A percentile compares a stretch with the other conserved stretches of the same genome.
These are phyloP conservation scores for Pandion haliaetus DNA, from an alignment of 2,113 vertebrate genomes.

Conservation along the genomic window DNA sequence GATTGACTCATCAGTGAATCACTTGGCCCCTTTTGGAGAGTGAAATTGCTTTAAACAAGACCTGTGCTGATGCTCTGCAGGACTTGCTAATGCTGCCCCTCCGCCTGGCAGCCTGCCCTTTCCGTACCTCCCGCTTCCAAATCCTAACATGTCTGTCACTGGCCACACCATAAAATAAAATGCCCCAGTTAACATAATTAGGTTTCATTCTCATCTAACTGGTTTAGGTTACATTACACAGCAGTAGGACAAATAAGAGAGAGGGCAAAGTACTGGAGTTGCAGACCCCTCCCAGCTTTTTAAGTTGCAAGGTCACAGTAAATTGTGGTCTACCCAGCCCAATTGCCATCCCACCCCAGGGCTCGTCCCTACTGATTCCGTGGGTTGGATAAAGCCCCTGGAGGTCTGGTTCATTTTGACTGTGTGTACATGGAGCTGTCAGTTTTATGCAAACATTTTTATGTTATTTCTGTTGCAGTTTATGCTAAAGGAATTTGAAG, in stretches of 20 bases:
- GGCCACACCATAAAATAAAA: background rate
- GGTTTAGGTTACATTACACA: background rate
- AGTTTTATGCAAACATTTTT: slow-evolving; percentile 57
- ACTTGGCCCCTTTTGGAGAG: background rate
- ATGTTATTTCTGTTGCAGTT: slow-evolving; percentile 82
- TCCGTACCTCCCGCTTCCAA: background rate
- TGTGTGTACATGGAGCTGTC: slow-evolving; percentile 63
- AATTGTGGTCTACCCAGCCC: background rate
- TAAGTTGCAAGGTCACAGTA: background rate
- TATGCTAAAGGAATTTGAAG: slow-evolving; percentile 98
- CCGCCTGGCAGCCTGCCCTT: background rate
- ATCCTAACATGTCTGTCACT: background rate
- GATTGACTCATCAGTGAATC: slow-evolving; percentile 34
- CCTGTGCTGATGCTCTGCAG: background rate
- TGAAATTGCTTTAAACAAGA: background rate
- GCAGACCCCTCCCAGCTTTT: background rate
- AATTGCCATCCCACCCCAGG: background rate
- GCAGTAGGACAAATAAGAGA: background rate
- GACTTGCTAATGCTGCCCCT: background rate
- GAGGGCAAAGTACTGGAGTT: background rate
- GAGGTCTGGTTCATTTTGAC: slow-evolving; percentile 67
- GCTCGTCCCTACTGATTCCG: background rate
- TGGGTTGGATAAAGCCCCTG: background rate
- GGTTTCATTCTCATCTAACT: background rate
- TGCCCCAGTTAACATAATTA: background rate